A percentile compares a stretch with the other conserved stretches of the same genome.
These are phyloP conservation scores for Eleginops maclovinus DNA, from an alignment of 2,113 vertebrate genomes.

Conservation along the genomic window DNA sequence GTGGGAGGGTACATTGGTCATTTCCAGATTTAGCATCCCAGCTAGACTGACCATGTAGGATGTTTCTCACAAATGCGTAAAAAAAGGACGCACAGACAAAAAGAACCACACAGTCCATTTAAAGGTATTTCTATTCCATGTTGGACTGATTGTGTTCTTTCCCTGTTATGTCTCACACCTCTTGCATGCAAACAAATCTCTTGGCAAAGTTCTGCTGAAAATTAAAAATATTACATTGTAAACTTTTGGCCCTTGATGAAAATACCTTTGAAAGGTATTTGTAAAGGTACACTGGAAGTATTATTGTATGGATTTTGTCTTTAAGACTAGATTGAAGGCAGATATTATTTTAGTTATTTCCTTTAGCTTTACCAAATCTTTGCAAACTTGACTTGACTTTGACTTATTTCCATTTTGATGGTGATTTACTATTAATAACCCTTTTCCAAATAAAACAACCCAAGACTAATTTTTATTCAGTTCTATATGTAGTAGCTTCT, in stretches of 20 bases:
- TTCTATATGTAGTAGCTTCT: not conserved
- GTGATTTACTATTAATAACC: not conserved
- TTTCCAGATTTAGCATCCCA: too few species aligned
- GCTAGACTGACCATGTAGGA: too few species aligned
- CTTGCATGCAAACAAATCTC: too few species aligned
- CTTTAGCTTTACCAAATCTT: not conserved
- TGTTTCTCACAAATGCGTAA: too few species aligned
- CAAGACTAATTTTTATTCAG: not conserved
- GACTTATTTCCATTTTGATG: not conserved
- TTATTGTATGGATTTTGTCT: not conserved
- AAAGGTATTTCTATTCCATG: too few species aligned
- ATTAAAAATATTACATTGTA: not conserved
- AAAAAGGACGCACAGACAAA: too few species aligned
- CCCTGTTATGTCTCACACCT: too few species aligned
- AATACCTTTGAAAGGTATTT: not conserved
- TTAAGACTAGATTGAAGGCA: not conserved
- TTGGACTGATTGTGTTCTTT: too few species aligned
- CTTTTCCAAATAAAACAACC: not conserved
- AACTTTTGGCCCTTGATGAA: not conserved
- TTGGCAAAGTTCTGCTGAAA: too few species aligned
- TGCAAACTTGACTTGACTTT: not conserved
- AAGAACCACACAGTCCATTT: too few species aligned
- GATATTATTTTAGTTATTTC: not conserved
- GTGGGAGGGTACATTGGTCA: too few species aligned
- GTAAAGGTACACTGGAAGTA: too few species aligned